A percentile compares a stretch with the other conserved stretches of the same genome.
phyloP scores from a whole-genome alignment of 2,888 invertebrate species.

The Rosalia funebris region DNA sequence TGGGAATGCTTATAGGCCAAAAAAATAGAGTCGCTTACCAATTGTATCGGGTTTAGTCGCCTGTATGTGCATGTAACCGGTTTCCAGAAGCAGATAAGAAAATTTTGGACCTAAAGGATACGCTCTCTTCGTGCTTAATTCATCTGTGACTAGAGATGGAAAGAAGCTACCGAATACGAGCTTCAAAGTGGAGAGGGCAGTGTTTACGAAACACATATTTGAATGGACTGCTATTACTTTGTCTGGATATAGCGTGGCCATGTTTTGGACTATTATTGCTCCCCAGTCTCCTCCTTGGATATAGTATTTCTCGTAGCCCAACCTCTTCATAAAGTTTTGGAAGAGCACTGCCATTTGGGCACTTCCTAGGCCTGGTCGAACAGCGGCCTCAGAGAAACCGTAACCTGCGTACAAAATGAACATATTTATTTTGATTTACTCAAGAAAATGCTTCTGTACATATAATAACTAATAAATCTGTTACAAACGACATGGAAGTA shows the following conservation, averaged over 20 bases:
- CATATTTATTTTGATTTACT: too few relatives aligned
- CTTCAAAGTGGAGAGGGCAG: slow-evolving; percentile 58
- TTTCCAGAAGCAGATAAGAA: slow-evolving; percentile 64
- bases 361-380: slow-evolving; percentile 71
- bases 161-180: slow-evolving; percentile 65
- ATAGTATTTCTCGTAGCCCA: slow-evolving; percentile 75
- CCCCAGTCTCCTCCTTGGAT: slow-evolving; percentile 91
- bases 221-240: slow-evolving; percentile 69
- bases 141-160: slow-evolving; percentile 71
- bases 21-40: slow-evolving; percentile 70
- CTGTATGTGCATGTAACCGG: slow-evolving; percentile 80
- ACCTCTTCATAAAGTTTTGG: slow-evolving; percentile 75
- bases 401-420: slow-evolving; percentile 57
- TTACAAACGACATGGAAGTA: too few relatives aligned
- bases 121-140: slow-evolving; percentile 65
- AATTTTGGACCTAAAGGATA: slow-evolving; percentile 66
- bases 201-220: slow-evolving; percentile 69
- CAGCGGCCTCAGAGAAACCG: slow-evolving; percentile 68
- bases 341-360: slow-evolving; percentile 70
- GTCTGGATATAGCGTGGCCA: slow-evolving; percentile 73
- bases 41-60: slow-evolving; percentile 90
- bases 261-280: slow-evolving; percentile 68
- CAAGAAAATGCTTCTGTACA: too few relatives aligned
- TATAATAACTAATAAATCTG: too few relatives aligned
- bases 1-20: not conserved